A percentile compares a stretch with the other conserved stretches of the same genome.
These are phyloP conservation scores for Drosophila eohydei DNA, from an alignment of 2,888 invertebrate species.

Conservation along the genomic window DNA sequence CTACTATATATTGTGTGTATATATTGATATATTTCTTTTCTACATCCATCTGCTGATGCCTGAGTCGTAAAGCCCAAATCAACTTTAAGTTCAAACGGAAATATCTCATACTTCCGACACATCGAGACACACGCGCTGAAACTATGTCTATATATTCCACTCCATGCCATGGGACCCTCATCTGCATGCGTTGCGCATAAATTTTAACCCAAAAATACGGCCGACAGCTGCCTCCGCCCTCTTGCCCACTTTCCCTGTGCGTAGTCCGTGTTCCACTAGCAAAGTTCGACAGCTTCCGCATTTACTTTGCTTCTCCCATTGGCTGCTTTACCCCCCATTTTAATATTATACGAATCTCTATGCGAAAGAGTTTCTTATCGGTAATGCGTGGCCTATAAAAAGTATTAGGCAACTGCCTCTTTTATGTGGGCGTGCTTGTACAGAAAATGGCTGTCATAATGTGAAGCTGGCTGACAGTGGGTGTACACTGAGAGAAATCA, in stretches of 20 bases:
- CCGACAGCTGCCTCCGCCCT: constrained; percentile 60
- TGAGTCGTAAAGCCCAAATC: constrained; percentile 8
- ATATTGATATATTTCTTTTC: constrained; percentile 1
- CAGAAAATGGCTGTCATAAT: constrained; percentile 57
- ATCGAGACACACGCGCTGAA: neutral
- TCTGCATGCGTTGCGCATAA: constrained; percentile 68
- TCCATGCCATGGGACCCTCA: constrained; percentile 46
- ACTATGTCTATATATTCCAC: constrained; percentile 25
- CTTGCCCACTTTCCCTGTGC: neutral
- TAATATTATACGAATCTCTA: constrained; percentile 33
- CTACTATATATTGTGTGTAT: neutral
- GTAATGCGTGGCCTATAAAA: constrained; percentile 56
- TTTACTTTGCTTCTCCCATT: constrained; percentile 23
- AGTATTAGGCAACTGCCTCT: constrained; percentile 50
- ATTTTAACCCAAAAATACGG: constrained; percentile 69
- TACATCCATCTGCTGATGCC: constrained; percentile 4
- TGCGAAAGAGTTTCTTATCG: constrained; percentile 66
- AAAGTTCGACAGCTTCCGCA: constrained; percentile 43
- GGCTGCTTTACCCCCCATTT: constrained; percentile 36
- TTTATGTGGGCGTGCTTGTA: constrained; percentile 40
- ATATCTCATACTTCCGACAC: constrained; percentile 18
- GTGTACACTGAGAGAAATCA: constrained; percentile 37
- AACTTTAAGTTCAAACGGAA: constrained; percentile 48
- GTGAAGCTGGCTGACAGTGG: neutral
- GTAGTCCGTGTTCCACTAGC: neutral